Base-by-base conservation (phyloP, 2,888 invertebrate species). In the Plusia festucae region DNA sequence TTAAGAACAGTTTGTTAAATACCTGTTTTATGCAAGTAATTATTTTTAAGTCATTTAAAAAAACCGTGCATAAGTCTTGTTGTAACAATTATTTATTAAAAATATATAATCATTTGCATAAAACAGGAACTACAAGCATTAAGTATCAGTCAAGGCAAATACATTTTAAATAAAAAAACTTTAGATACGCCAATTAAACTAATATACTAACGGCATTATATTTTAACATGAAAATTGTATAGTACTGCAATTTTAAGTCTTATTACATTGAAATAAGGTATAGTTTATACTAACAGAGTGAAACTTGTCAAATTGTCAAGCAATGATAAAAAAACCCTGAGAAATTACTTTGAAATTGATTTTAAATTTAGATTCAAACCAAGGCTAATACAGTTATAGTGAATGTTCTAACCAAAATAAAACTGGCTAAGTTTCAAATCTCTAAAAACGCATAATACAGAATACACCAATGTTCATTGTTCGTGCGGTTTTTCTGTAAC, bases 341-440 rank as follows among this genome's bases (percentile, higher is more conserved):
- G 40, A 40, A 40, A 40, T 40, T 40, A 40, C 40, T 40, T 6
- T 40, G 40, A 40, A 40, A 40, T 40, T 40, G 40, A 40, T 40
- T 40, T 40, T 40, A 40, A 40, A 40, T 40, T 40, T 40, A 40
- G 40, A 40, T 40, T 40, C 2, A n/a, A 40, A 40, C 40, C 40
- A 40, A 40, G 40, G 40, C n/a, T 40, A 40, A 6, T 40, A 40
- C 40, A 40, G 40, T 40, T n/a, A 40, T 34, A 34, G 34, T 34
- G 34, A 34, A 34, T 34, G 11, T 34, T 34, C 34, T 34, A 34
- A 34, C 46, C 46, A 20, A 18, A 20, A 49, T 18, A 49, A 49
- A 49, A 49, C 46, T 49, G 46, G 46, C 46, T 49, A 20, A 49
- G 46, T 49, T 49, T 49, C 46, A 49, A 49, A 49, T 49, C 9